These are phyloP conservation scores for Cepaea nemoralis DNA, from an alignment of 1,140 invertebrate species.

Conservation along the genomic window DNA sequence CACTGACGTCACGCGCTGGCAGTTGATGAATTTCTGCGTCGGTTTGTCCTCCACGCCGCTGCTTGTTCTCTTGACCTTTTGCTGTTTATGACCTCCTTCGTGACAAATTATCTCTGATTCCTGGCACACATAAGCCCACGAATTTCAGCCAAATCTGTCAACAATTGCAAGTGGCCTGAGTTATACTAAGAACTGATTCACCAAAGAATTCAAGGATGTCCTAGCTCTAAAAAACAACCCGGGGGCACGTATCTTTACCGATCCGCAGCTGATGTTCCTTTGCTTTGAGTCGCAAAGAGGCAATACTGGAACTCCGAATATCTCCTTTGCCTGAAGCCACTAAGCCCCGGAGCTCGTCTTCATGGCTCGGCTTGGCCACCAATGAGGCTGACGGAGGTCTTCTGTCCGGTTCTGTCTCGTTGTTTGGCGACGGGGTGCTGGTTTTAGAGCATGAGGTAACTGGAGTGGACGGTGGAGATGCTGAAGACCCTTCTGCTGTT, in stretches of 20 bases:
- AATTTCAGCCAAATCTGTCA: too few species aligned
- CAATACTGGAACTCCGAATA: conserved; percentile 18
- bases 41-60: too few species aligned
- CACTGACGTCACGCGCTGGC: too few species aligned
- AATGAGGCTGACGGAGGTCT: background rate
- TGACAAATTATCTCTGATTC: too few species aligned
- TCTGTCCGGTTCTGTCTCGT: background rate
- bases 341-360: background rate
- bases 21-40: too few species aligned
- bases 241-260: background rate
- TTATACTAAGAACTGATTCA: too few species aligned
- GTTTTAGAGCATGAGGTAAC: background rate
- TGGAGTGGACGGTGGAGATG: conserved; percentile 8
- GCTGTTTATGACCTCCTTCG: too few species aligned
- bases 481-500: conserved; percentile 28
- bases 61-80: too few species aligned
- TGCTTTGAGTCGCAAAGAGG: conserved; percentile 31
- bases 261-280: conserved; percentile 28
- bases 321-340: background rate
- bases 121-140: too few species aligned
- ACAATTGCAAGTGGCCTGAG: too few species aligned
- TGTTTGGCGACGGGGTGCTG: background rate
- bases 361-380: background rate
- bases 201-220: too few species aligned
- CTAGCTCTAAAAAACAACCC: conserved; percentile 11